These are phyloP conservation scores for Anguilla marmorata DNA, from an alignment of 2,797 vertebrate genomes.

Conservation along the genomic window DNA sequence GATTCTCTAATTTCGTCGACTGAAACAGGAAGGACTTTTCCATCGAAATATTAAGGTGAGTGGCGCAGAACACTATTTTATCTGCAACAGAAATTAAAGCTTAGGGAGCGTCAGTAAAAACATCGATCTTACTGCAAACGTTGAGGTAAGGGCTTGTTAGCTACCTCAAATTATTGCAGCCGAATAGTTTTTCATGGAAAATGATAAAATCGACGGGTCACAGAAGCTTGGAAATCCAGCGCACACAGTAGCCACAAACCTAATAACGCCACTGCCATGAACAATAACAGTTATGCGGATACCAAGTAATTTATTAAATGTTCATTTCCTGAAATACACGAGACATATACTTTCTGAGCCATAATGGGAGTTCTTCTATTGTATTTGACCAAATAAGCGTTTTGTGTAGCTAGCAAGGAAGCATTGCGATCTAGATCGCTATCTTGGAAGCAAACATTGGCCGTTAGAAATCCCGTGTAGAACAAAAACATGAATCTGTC, in stretches of 20 bases:
- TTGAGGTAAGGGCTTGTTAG: conserved; percentile 48
- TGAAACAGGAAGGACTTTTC: neutral
- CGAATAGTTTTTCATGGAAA: conserved; percentile 12
- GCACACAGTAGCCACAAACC: neutral
- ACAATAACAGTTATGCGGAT: neutral
- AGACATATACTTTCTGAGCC: neutral
- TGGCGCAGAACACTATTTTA: conserved; percentile 24
- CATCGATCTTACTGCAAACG: conserved; percentile 61
- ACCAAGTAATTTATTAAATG: neutral
- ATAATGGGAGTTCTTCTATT: neutral
- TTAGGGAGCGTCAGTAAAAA: conserved; percentile 75
- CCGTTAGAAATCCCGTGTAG: neutral
- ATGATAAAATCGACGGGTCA: neutral
- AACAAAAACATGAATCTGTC: neutral
- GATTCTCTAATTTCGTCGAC: neutral
- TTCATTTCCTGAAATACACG: neutral
- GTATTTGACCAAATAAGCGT: neutral
- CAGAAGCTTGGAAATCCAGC: neutral
- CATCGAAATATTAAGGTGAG: conserved; percentile 22
- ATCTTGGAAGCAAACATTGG: neutral
- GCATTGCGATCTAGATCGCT: neutral
- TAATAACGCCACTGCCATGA: neutral
- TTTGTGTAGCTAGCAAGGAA: neutral
- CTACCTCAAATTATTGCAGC: neutral
- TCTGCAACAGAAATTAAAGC: conserved; percentile 35